Percentiles rank a stretch among this genome's conserved stretches.
Conservation (phyloP, 1,140 invertebrate species). For the Phocides pigmalion region DNA sequence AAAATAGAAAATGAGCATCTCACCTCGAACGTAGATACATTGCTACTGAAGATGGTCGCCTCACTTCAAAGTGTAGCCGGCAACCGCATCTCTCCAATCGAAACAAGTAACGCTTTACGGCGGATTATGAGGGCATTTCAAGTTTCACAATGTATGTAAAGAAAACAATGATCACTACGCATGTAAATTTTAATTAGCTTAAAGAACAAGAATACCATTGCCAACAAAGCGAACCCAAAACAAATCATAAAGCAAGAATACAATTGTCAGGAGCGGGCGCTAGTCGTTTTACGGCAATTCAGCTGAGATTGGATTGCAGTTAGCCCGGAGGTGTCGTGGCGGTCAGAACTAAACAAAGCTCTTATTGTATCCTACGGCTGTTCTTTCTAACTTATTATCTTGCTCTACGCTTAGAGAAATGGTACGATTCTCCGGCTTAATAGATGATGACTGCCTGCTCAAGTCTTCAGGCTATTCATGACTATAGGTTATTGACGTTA, state of each 20-base stretch:
- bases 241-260: constrained; percentile 20
- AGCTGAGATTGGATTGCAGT: constrained; percentile 20
- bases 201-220: background rate
- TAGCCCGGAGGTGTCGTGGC: constrained; percentile 35
- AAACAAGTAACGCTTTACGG: too few species aligned
- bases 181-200: too few species aligned
- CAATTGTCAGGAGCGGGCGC: constrained; percentile 21
- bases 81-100: too few species aligned
- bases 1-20: too few species aligned
- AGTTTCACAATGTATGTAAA: too few species aligned
- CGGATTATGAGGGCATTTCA: too few species aligned
- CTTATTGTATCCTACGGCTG: constrained; percentile 32
- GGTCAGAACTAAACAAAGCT: constrained; percentile 39
- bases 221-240: constrained; percentile 3
- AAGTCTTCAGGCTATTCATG: background rate
- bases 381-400: constrained; percentile 54
- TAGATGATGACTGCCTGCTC: background rate
- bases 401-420: constrained; percentile 19
- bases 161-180: too few species aligned
- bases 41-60: too few species aligned
- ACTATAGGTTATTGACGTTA: background rate
- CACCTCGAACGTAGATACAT: too few species aligned
- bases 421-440: constrained; percentile 5
- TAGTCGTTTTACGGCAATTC: constrained; percentile 28
- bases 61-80: too few species aligned